Evolutionary conservation across 2,113 vertebrate species (phyloP).

Genomic region (Stegastes partitus): DNA sequence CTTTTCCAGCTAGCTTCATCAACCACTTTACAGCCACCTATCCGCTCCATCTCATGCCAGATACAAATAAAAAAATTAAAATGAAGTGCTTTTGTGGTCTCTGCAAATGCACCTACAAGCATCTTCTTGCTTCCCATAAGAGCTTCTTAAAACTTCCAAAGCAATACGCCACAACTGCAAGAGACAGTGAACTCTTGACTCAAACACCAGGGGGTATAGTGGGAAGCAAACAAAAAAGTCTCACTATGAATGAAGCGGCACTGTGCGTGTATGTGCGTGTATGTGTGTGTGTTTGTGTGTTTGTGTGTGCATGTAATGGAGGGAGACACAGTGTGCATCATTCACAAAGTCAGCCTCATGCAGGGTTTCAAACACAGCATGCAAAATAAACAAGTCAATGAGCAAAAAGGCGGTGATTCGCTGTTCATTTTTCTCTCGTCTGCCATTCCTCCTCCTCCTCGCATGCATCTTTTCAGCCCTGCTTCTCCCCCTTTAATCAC

Average conservation of each 20-base stretch:
- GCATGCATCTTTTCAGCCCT: background rate
- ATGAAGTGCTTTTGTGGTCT: background rate
- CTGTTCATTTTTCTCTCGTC: background rate
- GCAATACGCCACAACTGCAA: background rate
- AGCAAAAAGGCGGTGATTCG: background rate
- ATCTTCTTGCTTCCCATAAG: background rate
- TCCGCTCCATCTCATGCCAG: too few species aligned
- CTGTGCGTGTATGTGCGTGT: background rate
- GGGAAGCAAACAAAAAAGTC: background rate
- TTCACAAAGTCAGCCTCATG: background rate
- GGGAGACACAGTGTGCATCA: too few species aligned
- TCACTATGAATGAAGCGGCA: background rate
- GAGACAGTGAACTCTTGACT: slow-evolving; percentile 15
- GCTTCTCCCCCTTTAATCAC: background rate
- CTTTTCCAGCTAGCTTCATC: too few species aligned
- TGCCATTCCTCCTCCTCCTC: background rate
- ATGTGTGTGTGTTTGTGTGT: background rate
- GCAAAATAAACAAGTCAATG: background rate
- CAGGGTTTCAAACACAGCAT: background rate
- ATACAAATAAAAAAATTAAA: too few species aligned
- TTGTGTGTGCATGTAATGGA: background rate
- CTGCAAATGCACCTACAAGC: background rate
- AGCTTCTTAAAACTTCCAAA: background rate
- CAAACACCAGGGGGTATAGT: background rate
- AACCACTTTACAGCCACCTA: too few species aligned